Conservation (phyloP, 2,888 invertebrate species). For the Stomorhina lunata region DNA sequence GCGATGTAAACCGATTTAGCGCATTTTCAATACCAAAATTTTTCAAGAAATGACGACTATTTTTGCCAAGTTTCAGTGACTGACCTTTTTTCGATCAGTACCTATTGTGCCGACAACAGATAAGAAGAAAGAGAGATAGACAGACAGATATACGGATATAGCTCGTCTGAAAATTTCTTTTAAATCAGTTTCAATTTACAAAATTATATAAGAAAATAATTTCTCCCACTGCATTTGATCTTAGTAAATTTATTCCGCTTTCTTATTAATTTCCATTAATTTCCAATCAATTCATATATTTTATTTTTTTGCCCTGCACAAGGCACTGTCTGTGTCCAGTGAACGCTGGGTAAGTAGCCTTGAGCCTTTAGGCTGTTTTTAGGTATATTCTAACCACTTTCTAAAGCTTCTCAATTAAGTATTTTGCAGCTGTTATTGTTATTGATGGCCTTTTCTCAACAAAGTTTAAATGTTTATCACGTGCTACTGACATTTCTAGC, state of each 20-base stretch:
- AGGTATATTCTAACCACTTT: slow-evolving; percentile 38
- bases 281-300: slow-evolving; percentile 35
- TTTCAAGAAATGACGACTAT: too few relatives aligned
- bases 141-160: too few relatives aligned
- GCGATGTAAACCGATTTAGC: too few relatives aligned
- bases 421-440: slow-evolving; percentile 51
- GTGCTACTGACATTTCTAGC: slow-evolving; percentile 31
- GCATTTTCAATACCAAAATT: too few relatives aligned
- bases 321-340: background rate
- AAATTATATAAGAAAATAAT: too few relatives aligned
- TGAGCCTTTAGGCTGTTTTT: slow-evolving; percentile 13
- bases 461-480: slow-evolving; percentile 35
- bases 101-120: too few relatives aligned
- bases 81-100: too few relatives aligned
- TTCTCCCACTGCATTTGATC: background rate
- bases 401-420: slow-evolving; percentile 26
- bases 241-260: background rate
- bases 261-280: slow-evolving; percentile 42
- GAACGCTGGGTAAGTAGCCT: background rate
- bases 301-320: background rate
- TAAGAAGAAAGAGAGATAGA: too few relatives aligned
- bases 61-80: too few relatives aligned
- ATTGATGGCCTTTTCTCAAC: slow-evolving; percentile 36
- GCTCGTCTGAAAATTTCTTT: too few relatives aligned
- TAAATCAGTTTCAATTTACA: too few relatives aligned